Evolutionary conservation across 2,113 vertebrate species (phyloP).

Genomic region (Xiphophorus hellerii): DNA sequence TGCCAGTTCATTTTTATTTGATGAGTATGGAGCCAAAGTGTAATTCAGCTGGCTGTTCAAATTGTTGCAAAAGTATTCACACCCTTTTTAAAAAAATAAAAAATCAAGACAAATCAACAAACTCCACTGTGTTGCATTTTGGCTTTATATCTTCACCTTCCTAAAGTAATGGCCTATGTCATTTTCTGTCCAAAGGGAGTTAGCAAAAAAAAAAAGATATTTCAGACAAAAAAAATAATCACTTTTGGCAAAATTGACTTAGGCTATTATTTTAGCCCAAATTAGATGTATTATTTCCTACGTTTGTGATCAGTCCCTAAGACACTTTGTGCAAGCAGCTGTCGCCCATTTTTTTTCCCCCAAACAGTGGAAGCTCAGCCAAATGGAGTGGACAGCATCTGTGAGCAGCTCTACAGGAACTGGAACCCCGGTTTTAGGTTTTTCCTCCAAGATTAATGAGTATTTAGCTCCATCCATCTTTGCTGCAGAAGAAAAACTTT

Average conservation of each 20-base stretch:
- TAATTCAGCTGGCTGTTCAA: constrained; percentile 28
- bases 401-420: background rate
- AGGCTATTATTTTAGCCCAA: too few relatives aligned
- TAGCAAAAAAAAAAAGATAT: too few relatives aligned
- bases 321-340: background rate
- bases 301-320: background rate
- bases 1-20: constrained; percentile 17
- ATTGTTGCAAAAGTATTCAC: background rate
- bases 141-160: too few relatives aligned
- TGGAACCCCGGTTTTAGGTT: background rate
- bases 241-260: too few relatives aligned
- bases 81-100: background rate
- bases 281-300: background rate
- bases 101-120: background rate
- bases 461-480: background rate
- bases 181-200: too few relatives aligned
- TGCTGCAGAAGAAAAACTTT: background rate
- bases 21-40: constrained; percentile 26
- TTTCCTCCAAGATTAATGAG: background rate
- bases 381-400: background rate
- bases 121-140: background rate
- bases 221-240: too few relatives aligned
- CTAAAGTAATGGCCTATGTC: too few relatives aligned
- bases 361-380: too few relatives aligned
- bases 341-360: background rate